Percentiles rank a stretch among this genome's conserved stretches.
Evolutionary conservation across 2,113 vertebrate species (phyloP).

Genomic region (Cricetomys ansorgei): DNA sequence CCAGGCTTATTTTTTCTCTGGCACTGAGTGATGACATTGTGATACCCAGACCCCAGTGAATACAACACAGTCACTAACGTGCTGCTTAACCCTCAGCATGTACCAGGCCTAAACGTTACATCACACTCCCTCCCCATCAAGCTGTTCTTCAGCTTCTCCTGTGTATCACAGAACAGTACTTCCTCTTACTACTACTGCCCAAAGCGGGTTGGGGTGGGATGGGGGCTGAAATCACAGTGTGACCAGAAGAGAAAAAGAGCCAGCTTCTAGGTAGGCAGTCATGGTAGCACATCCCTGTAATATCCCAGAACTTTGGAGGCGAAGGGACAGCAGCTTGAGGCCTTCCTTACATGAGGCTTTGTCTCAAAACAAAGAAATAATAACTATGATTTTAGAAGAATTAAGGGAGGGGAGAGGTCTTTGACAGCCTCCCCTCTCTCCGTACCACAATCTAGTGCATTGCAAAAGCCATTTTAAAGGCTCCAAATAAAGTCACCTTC

Average conservation of each 20-base stretch:
- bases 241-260: not conserved
- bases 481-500: conserved; percentile 14
- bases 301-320: not conserved
- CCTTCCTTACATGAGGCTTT: not conserved
- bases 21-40: not conserved
- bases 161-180: not conserved
- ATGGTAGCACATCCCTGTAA: not conserved
- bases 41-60: not conserved
- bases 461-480: not conserved
- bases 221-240: not conserved
- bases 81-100: not conserved
- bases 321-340: not conserved
- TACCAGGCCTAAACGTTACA: not conserved
- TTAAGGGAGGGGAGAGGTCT: not conserved
- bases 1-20: not conserved
- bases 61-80: not conserved
- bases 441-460: not conserved
- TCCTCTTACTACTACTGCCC: not conserved
- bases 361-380: not conserved
- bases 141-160: not conserved
- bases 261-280: not conserved
- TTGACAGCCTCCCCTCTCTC: not conserved
- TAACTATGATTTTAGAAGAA: not conserved
- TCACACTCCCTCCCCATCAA: not conserved
- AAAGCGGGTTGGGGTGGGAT: not conserved